Evolutionary conservation across 1,140 invertebrate species (phyloP), one percentile per base, ranked within the genome.

Genomic region (Drosophila burlai): DNA sequence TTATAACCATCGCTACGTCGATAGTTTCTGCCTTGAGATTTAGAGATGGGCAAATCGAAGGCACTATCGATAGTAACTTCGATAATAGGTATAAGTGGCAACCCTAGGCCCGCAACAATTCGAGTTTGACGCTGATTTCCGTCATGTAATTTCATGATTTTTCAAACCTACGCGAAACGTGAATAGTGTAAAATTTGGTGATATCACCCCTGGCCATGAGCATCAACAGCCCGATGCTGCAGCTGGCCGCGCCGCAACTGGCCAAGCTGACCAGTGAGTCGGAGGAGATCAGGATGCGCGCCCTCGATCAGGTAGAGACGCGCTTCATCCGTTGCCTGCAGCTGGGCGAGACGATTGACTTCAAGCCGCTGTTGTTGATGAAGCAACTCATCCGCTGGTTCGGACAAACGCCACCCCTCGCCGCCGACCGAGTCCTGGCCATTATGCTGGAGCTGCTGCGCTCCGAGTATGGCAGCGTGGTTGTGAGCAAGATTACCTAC

Each of bases 321-420:
- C 78, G 81, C 31, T 61, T 93, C 21, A 71, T 78, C 10, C 77
- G 82, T 13, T 67, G 80, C n/a, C 52, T 91, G 13, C 62, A 65
- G 21, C 67, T 82, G 31, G 69, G 67, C 31, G 78, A 76, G 65
- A 26, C 8, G 1, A 74, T 92, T 1, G 55, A 63, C 11, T 82
- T 92, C 4, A 89, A 92, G 26, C 72, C 87, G 8, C 59, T 83
- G 8, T 21, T 80, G n/a, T 38, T 92, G 8, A 63, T 81, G 4
- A 93, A 93, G 43, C 90, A 93, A 16, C 54, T 93, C 0, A 93
- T 93, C n/a, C 86, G 90, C 9, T 93, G 92, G 92, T 92, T 93
- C 54, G 80, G 59, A 1, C 50, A 50, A 16, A 55, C 55, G 18
- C 91, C 92, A 0, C 52, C 52, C 1, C n/a, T 66, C 16, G 76